Evolutionary conservation across 1,140 invertebrate genomes (phyloP).

Genomic region (Papilio polyxenes): DNA sequence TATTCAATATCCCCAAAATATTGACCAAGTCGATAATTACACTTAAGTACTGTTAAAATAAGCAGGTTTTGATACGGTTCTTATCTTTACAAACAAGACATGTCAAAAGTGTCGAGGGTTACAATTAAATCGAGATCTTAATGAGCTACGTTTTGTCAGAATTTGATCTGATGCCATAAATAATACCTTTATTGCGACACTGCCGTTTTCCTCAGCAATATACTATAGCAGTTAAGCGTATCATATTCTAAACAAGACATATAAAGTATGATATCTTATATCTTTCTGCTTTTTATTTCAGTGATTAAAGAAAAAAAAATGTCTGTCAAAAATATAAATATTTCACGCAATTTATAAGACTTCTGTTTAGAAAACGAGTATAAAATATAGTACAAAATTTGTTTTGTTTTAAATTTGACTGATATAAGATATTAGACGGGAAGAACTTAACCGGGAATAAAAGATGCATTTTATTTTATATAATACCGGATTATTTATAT

Average conservation of each 20-base stretch:
- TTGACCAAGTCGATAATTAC: not conserved
- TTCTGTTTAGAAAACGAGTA: too few species aligned
- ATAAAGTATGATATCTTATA: not conserved
- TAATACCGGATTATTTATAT: too few species aligned
- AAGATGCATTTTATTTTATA: too few species aligned
- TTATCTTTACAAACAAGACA: not conserved
- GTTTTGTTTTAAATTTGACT: too few species aligned
- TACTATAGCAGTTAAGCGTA: not conserved
- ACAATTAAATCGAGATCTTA: not conserved
- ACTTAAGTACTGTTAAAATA: not conserved
- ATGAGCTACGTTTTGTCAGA: slow-evolving; percentile 5
- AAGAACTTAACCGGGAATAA: too few species aligned
- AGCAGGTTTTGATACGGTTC: not conserved
- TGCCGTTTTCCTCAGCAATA: not conserved
- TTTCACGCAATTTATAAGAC: not conserved
- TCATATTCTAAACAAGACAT: not conserved
- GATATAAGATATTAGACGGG: too few species aligned
- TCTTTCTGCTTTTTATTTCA: not conserved
- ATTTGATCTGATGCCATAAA: slow-evolving; percentile 23
- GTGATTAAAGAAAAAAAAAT: not conserved
- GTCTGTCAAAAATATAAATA: not conserved
- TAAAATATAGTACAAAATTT: too few species aligned
- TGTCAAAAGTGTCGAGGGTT: slow-evolving; percentile 5
- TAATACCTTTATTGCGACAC: not conserved
- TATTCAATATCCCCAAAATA: not conserved